Base-by-base conservation (phyloP, 1,140 invertebrate species). In the Zeugodacus cucurbitae region DNA sequence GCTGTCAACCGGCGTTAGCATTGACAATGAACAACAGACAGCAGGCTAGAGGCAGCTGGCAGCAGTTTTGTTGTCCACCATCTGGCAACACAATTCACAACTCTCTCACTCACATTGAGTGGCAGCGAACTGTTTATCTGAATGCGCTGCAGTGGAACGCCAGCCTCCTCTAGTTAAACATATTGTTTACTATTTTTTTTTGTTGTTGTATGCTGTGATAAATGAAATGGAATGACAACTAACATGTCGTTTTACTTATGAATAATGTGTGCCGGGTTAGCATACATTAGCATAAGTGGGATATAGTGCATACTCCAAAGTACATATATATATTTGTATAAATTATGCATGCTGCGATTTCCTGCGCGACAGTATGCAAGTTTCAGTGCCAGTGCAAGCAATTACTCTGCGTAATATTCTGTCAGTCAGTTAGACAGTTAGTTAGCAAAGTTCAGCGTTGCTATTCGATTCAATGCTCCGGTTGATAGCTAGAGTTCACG, bases 191-290 rank as follows among this genome's bases (percentile, higher is more conserved):
- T 59, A 26, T 59, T 22, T 74, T 74, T 10, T 32, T n/a, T n/a
- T n/a, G n/a, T n/a, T 74, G 67, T 37, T 37, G 17, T 41, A 3
- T 7, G 34, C 32, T 5, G 67, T 74, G 67, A 74, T 74, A 74
- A 74, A 74, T 74, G 67, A 74, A 74, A 74, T 74, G 67, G 34
- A 74, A 74, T 74, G 67, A n/a, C 34, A 74, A 74, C 67, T 74
- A 74, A 74, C 67, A 74, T 74, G 32, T 37, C 67, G 34, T 74
- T 74, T 37, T 41, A 41, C 34, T 20, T 74, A 74, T 74, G 67
- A 74, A 74, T 74, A 37, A 74, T 74, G 67, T n/a, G n/a, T 74
- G 67, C 32, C n/a, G 64, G 11, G 3, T 34, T 34, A 10, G 14
- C 64, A 70, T 32, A 41, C 34, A 41, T 74, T 74, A 74, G 32